phyloP scores from a whole-genome alignment of 2,888 invertebrate genomes.

The Tanypteryx hageni region DNA sequence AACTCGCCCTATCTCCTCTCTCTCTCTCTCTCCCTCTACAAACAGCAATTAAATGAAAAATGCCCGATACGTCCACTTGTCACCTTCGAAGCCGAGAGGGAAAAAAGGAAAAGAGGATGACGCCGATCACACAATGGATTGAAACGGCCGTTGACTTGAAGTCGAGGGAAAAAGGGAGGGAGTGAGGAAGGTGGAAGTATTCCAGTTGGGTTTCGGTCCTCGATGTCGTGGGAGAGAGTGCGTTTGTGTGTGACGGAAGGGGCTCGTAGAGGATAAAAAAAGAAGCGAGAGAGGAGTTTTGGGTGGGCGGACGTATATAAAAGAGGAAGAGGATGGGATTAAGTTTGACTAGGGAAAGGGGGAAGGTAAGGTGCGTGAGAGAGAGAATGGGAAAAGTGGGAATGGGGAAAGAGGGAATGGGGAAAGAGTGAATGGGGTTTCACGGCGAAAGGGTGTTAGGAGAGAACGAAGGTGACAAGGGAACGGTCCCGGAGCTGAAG shows the following conservation, averaged over 20 bases:
- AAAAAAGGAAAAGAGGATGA: background rate
- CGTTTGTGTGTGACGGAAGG: background rate
- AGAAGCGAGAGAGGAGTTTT: background rate
- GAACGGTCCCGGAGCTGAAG: background rate
- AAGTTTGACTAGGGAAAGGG: background rate
- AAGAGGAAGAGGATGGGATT: background rate
- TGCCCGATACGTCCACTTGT: slow-evolving; percentile 16
- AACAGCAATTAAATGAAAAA: slow-evolving; percentile 26
- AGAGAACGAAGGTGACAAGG: background rate
- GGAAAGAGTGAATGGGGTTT: background rate
- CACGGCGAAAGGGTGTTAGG: slow-evolving; percentile 29
- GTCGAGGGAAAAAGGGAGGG: no score
- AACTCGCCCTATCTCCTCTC: no score
- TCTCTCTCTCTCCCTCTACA: background rate
- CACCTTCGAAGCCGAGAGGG: background rate
- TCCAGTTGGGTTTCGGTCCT: background rate
- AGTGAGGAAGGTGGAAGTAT: background rate
- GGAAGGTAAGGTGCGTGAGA: background rate
- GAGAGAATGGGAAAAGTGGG: background rate
- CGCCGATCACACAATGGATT: background rate
- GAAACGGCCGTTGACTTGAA: background rate
- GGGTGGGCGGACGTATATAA: background rate
- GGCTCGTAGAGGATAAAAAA: background rate
- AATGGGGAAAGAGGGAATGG: no score
- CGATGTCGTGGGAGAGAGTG: background rate